Conservation (phyloP, 2,797 vertebrate species). For the Dermochelys coriacea region DNA sequence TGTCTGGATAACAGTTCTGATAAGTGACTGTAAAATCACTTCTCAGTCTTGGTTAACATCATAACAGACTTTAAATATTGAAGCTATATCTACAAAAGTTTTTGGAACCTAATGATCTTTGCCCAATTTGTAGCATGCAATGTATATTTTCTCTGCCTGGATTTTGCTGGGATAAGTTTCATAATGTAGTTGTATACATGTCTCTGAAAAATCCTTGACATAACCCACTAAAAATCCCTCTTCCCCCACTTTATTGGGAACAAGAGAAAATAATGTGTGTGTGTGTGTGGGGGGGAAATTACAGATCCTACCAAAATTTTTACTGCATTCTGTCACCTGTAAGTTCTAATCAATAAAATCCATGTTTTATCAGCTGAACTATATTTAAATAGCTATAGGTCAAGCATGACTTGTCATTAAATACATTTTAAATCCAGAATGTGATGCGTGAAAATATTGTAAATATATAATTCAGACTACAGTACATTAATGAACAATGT, state of each 20-base stretch:
- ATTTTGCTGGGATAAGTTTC: neutral
- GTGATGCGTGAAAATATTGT: neutral
- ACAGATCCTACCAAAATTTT: neutral
- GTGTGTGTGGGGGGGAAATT: no score
- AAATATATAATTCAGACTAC: neutral
- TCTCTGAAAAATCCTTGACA: neutral
- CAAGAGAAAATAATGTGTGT: neutral
- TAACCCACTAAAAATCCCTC: neutral
- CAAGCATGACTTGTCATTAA: fast-evolving
- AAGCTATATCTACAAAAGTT: neutral
- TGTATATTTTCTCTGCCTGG: neutral
- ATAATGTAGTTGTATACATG: neutral
- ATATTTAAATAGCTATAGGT: neutral
- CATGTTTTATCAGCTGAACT: neutral
- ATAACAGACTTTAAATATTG: neutral
- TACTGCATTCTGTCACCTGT: neutral
- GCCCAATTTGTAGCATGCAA: neutral
- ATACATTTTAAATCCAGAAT: neutral
- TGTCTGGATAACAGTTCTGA: neutral
- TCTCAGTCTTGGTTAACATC: neutral
- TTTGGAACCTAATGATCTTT: neutral
- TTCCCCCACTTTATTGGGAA: neutral
- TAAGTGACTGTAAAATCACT: neutral
- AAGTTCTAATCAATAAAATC: neutral
- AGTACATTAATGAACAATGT: neutral